These are phyloP conservation scores for Pangasius krempfi DNA, from an alignment of 2,797 vertebrate species.

Conservation along the genomic window DNA sequence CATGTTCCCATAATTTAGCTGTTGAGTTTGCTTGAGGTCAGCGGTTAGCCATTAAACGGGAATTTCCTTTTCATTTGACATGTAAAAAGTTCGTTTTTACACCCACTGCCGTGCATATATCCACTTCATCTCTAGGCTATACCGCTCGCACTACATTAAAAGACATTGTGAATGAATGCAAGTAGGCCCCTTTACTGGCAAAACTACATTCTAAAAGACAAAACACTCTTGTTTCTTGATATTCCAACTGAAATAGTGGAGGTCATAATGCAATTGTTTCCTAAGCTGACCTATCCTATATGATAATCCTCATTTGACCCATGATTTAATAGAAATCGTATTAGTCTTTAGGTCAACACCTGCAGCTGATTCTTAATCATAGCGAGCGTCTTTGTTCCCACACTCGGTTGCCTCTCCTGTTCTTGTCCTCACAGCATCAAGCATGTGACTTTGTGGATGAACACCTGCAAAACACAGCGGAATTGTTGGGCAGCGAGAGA, in stretches of 20 bases:
- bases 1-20: constrained; percentile 27
- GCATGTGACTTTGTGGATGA: constrained; percentile 72
- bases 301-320: background rate
- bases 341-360: constrained; percentile 36
- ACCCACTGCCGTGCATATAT: background rate
- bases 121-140: background rate
- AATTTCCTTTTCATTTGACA: constrained; percentile 31
- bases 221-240: background rate
- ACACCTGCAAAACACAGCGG: constrained; percentile 70
- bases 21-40: constrained; percentile 30
- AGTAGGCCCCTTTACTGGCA: background rate
- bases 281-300: background rate
- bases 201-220: background rate
- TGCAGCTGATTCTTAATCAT: constrained; percentile 45
- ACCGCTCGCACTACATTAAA: background rate
- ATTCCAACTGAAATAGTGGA: background rate
- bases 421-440: constrained; percentile 45
- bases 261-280: background rate
- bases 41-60: constrained; percentile 20
- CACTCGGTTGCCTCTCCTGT: constrained; percentile 68
- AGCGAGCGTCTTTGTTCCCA: constrained; percentile 71
- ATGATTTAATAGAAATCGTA: constrained; percentile 24
- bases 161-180: background rate
- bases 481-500: constrained; percentile 73
- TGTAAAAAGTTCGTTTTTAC: constrained; percentile 9